Conservation (phyloP, 2,888 invertebrate genomes). For the Odiellus spinosus region DNA sequence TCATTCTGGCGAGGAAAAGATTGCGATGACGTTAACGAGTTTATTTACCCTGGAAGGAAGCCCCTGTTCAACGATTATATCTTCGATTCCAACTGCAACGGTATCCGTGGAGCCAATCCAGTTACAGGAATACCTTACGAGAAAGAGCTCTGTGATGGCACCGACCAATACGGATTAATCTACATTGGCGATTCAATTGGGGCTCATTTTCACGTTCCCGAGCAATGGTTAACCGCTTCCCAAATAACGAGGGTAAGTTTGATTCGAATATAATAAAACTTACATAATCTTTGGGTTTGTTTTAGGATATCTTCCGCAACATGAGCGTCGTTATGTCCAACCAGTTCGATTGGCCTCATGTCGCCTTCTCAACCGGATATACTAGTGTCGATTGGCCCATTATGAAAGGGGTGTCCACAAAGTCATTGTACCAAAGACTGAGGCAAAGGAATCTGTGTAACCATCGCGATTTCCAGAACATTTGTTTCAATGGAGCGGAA, state of each 20-base stretch:
- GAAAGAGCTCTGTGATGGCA: constrained; percentile 26
- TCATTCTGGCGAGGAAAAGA: constrained; percentile 15
- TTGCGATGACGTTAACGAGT: constrained; percentile 15
- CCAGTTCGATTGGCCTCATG: constrained; percentile 38
- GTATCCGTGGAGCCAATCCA: constrained; percentile 29
- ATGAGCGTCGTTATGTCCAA: constrained; percentile 32
- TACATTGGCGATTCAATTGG: constrained; percentile 35
- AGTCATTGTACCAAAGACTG: constrained; percentile 28
- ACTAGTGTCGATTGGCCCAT: not conserved
- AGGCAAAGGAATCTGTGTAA: constrained; percentile 34
- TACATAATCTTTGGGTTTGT: constrained; percentile 2
- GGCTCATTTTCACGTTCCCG: constrained; percentile 37
- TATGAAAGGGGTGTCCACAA: no score
- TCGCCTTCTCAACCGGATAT: constrained; percentile 34
- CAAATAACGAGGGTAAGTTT: constrained; percentile 25
- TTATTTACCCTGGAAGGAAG: constrained; percentile 14
- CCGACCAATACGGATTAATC: constrained; percentile 26
- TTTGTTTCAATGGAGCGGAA: constrained; percentile 33
- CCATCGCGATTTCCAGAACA: constrained; percentile 37
- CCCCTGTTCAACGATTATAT: constrained; percentile 2
- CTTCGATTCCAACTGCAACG: constrained; percentile 31
- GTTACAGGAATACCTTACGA: constrained; percentile 26
- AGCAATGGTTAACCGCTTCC: constrained; percentile 32
- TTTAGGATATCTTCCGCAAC: constrained; percentile 28
- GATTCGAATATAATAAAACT: not conserved